Evolutionary conservation across 2,797 vertebrate species (phyloP), one percentile per base, ranked within the genome.

Genomic region (Tadarida brasiliensis): DNA sequence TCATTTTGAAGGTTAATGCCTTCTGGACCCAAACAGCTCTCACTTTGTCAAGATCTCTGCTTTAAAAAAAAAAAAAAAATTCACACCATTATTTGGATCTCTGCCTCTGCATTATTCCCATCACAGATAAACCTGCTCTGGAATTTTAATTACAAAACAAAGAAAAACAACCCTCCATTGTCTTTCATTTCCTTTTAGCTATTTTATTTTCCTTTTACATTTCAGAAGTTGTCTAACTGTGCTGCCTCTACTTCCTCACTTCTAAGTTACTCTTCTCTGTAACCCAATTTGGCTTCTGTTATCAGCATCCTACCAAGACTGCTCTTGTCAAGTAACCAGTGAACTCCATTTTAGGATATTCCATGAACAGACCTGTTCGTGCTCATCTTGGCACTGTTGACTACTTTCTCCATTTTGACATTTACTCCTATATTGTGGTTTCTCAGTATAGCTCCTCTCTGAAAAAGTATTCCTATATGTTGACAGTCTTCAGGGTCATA

Each of bases 101-200:
- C 56, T 87, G 24, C 28, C 33, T 90, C 24, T 85, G 15, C 16
- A 56, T 87, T 91, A 65, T 65, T 88, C 67, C 15, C 9, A 35
- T 80, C 33, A 87, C 51, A 74, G 77, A 83, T 84, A 73, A 88
- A 80, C 24, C 15, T 57, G 20, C 87, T 57, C 26, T 57, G 51
- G 28, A 71, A 86, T 90, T 96, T 86, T 85, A 89, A 81, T 71
- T 71, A 63, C 28, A 61, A 70, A 83, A 59, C 33, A 61, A 39
- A 28, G 61, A 11, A 71, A 73, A 84, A 90, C 11, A 57, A 77
- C 14, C 26, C 16, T 90, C 11, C 26, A 24, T 70, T 51, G 39
- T 71, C 20, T 90, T 90, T 81, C 10, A 51, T 63, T 87, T 82
- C 11, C 8, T 85, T 74, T 87, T 76, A 33, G 35, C 33, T 87